Percentiles rank a stretch among this genome's conserved stretches.
phyloP scores from a whole-genome alignment of 1,140 invertebrate species.

The Pogonognathellus flavescens region DNA sequence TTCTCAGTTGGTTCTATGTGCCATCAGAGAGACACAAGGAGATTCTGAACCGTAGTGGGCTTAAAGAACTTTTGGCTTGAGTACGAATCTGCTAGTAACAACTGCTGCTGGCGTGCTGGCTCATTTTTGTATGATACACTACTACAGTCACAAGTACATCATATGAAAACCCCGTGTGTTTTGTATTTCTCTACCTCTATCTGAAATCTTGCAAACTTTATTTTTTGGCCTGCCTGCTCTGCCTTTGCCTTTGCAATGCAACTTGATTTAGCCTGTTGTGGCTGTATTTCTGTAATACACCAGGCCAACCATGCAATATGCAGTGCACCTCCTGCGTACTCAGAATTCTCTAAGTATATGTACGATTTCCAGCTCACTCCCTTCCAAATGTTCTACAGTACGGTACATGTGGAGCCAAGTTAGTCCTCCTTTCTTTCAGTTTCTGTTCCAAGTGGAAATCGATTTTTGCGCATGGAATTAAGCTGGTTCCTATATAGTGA shows the following conservation, averaged over 20 bases:
- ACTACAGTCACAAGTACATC: neutral
- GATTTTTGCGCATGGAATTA: slow-evolving; percentile 62
- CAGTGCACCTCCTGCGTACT: slow-evolving; percentile 15
- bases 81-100: neutral
- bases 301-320: slow-evolving; percentile 7
- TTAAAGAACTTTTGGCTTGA: slow-evolving; percentile 16
- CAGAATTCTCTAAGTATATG: neutral
- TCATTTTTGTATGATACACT: neutral
- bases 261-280: neutral
- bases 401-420: neutral
- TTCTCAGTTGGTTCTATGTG: neutral
- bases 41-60: neutral
- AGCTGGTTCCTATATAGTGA: neutral
- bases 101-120: too few relatives aligned
- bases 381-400: neutral
- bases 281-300: neutral
- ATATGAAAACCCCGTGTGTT: neutral
- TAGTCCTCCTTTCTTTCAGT: slow-evolving; percentile 28
- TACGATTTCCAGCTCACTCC: neutral
- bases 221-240: neutral
- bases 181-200: slow-evolving; percentile 4
- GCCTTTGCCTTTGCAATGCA: too few relatives aligned
- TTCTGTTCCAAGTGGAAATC: slow-evolving; percentile 54
- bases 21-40: neutral
- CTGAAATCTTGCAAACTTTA: slow-evolving; percentile 14